Conservation (phyloP, 2,888 invertebrate genomes). For the Ophion obscuratus region DNA sequence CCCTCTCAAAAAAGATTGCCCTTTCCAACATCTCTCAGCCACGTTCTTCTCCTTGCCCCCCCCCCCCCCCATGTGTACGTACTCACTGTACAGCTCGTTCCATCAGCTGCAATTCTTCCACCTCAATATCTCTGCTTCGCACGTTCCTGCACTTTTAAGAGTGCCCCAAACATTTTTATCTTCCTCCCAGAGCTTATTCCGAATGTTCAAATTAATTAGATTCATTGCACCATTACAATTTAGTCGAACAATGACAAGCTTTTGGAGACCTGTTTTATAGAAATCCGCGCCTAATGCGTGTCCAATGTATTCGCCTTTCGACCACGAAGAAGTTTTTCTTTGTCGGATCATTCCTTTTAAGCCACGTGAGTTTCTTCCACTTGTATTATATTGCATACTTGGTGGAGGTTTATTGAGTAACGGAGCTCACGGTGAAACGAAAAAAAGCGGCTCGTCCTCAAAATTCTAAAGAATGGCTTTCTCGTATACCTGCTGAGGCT, state of each 20-base stretch:
- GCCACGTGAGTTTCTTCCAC: constrained; percentile 13
- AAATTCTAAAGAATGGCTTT: constrained; percentile 44
- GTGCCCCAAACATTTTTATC: too few species aligned
- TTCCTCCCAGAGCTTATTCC: too few species aligned
- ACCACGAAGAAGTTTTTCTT: background rate
- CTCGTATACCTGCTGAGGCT: constrained; percentile 42
- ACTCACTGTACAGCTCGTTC: too few species aligned
- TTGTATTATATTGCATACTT: background rate
- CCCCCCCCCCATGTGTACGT: too few species aligned
- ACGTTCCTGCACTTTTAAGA: too few species aligned
- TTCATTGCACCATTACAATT: too few species aligned
- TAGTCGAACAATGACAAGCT: background rate
- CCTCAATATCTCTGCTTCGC: too few species aligned
- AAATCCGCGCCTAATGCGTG: background rate
- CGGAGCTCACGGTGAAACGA: background rate
- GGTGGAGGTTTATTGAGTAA: constrained; percentile 1
- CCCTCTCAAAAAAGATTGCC: too few species aligned
- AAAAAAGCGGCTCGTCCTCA: constrained; percentile 11
- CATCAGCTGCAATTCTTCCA: too few species aligned
- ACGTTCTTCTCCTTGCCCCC: too few species aligned
- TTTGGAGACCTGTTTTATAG: background rate
- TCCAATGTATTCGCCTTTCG: background rate
- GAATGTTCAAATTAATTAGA: too few species aligned
- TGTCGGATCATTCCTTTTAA: background rate
- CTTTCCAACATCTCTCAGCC: too few species aligned